phyloP scores from a whole-genome alignment of 2,888 invertebrate genomes.

The Baronia brevicornis region DNA sequence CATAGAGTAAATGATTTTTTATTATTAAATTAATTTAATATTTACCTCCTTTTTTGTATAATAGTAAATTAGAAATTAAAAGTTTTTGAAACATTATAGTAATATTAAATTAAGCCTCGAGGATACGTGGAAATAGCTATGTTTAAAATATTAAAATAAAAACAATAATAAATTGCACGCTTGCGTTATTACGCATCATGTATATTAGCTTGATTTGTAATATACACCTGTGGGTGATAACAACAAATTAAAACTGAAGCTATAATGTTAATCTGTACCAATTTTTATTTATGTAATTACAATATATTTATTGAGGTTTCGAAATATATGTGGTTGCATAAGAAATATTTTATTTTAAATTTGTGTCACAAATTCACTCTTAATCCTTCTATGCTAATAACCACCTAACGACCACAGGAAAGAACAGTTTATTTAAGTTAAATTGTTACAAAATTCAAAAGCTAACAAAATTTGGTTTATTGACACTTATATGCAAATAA shows the following conservation, averaged over 20 bases:
- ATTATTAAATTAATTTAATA: conserved; percentile 48
- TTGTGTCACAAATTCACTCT: no score
- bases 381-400: no score
- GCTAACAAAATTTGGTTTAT: no score
- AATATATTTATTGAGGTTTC: no score
- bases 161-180: conserved; percentile 40
- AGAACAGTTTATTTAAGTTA: no score
- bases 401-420: no score
- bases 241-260: conserved; percentile 12
- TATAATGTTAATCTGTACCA: conserved; percentile 11
- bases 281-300: conserved; percentile 9
- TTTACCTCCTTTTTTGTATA: conserved; percentile 61
- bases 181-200: conserved; percentile 27
- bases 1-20: conserved; percentile 61
- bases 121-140: conserved; percentile 23
- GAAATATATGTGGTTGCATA: no score
- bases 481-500: no score
- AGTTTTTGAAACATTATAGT: conserved; percentile 46
- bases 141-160: conserved; percentile 29
- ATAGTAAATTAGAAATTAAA: conserved; percentile 45
- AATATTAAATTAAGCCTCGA: conserved; percentile 28
- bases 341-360: no score
- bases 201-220: conserved; percentile 28
- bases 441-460: no score
- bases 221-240: conserved; percentile 14